A percentile compares a stretch with the other conserved stretches of the same genome.
Conservation (phyloP, 2,797 vertebrate species). For the Hirundo rustica region DNA sequence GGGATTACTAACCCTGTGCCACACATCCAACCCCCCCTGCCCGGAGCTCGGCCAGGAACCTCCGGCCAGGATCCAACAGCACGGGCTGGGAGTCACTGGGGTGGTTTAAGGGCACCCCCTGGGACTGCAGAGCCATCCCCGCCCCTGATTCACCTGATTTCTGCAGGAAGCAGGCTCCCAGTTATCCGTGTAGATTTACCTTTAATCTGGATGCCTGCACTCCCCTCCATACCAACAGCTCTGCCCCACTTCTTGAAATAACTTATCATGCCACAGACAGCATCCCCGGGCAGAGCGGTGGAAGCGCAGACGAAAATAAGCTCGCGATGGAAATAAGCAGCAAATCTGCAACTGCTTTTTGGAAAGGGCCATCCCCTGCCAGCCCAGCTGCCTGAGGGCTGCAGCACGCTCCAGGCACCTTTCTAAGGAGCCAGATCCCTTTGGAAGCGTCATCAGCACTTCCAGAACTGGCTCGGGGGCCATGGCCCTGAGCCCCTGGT, state of each 20-base stretch:
- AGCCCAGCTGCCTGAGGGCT: neutral
- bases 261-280: slow-evolving; percentile 43
- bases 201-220: slow-evolving; percentile 9
- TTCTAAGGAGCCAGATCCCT: neutral
- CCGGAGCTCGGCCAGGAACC: neutral
- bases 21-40: neutral
- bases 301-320: neutral
- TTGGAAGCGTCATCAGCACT: neutral
- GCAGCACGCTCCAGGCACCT: neutral
- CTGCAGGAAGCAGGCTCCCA: neutral
- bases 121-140: neutral
- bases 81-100: neutral
- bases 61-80: neutral
- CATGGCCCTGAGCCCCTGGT: neutral
- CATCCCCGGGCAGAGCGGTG: slow-evolving; percentile 5
- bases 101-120: neutral
- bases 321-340: slow-evolving; percentile 24
- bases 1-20: neutral
- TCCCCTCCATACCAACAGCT: slow-evolving; percentile 25
- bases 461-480: neutral
- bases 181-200: slow-evolving; percentile 21
- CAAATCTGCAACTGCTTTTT: neutral
- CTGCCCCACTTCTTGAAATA: slow-evolving; percentile 60
- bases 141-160: neutral
- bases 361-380: neutral